Evolutionary conservation across 1,140 invertebrate genomes (phyloP), one percentile per base, ranked within the genome.

Genomic region (Antheraea mylitta): DNA sequence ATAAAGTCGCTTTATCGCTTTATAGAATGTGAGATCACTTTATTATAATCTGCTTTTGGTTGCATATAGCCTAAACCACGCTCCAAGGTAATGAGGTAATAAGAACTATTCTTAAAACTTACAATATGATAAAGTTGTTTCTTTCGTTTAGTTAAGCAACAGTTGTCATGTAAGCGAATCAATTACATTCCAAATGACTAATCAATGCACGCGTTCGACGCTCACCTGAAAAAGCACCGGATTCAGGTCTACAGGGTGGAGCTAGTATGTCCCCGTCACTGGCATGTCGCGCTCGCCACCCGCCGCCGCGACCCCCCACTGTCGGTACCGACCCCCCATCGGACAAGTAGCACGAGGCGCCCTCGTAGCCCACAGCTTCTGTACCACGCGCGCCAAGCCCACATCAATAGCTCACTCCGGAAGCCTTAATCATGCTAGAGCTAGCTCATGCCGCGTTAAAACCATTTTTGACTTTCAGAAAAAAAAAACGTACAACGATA

Each of bases 261-360:
- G 82, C 83, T 11, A 90, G 76, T 45, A 87, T 86, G 69, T 89
- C 87, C 0, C 87, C 87, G 68, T 86, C 87, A 58, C 85, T 87
- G 75, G 85, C 85, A 65, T 86, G 85, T 0, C 86, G 71, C 3
- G 77, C 77, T 58, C 83, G 76, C 68, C 65, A 36, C 16, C 58
- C 62, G 10, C 63, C 64, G 37, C 63, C 64, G 37, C 18, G 53
- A 18, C 45, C 67, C 58, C 63, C 65, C 10, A 53, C 67, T 65
- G 64, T 72, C 75, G 30, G 19, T 7, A 22, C 65, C 0, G 36
- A 69, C 45, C 60, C 59, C 13, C 59, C 63, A 66, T 61, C 63
- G 13, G 82, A 78, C 22, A 82, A 71, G 71, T 85, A 86, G 22
- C 77, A 82, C 11, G 80, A 79, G 18, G 81, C 82, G 9, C 78